These are phyloP conservation scores for Agapornis roseicollis DNA, from an alignment of 2,113 vertebrate genomes.

Conservation along the genomic window DNA sequence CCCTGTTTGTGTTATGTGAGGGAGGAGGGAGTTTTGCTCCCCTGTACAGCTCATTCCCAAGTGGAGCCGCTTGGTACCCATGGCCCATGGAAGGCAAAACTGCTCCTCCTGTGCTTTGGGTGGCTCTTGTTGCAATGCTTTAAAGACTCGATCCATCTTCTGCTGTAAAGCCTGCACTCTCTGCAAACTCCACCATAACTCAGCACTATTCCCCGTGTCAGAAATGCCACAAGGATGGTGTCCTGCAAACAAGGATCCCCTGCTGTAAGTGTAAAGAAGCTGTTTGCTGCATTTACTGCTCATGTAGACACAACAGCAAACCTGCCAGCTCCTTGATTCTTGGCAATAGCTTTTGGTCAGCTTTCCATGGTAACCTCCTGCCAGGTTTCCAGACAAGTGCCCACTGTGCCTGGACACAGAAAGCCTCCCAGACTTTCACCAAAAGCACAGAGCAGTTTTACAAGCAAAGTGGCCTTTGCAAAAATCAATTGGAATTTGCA, in stretches of 20 bases:
- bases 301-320: not conserved
- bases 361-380: not conserved
- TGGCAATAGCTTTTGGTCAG: not conserved
- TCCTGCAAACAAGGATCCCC: not conserved
- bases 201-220: not conserved
- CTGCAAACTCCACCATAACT: not conserved
- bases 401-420: not conserved
- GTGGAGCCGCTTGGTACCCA: fast-evolving
- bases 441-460: not conserved
- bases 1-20: not conserved
- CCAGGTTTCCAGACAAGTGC: not conserved
- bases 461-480: not conserved
- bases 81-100: not conserved
- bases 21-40: not conserved
- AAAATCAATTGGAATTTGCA: not conserved
- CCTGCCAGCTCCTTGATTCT: not conserved
- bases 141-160: not conserved
- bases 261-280: not conserved
- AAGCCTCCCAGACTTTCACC: not conserved
- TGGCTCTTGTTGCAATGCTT: not conserved
- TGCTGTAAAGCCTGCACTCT: not conserved
- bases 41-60: fast-evolving
- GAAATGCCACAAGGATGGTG: not conserved
- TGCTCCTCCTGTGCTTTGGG: not conserved
- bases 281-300: not conserved